phyloP scores from a whole-genome alignment of 2,797 vertebrate genomes.

The Xerus rutilus region DNA sequence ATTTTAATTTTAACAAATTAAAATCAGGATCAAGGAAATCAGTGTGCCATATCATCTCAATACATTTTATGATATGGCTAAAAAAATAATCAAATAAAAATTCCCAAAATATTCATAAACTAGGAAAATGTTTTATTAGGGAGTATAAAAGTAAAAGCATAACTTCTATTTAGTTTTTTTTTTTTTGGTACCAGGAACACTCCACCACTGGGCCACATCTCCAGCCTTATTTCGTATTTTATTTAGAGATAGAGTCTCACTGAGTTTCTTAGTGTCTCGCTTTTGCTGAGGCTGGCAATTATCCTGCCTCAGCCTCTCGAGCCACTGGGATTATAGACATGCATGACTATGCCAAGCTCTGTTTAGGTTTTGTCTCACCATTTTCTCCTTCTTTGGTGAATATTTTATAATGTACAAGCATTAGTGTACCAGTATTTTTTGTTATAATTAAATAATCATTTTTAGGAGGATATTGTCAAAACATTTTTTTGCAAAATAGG shows the following conservation, averaged over 20 bases:
- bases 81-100: constrained; percentile 10
- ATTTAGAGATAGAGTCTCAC: too few species aligned
- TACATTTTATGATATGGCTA: neutral
- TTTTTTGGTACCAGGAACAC: too few species aligned
- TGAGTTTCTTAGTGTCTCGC: too few species aligned
- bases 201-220: too few species aligned
- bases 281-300: too few species aligned
- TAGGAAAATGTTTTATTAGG: neutral
- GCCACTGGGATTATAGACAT: too few species aligned
- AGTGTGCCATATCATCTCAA: neutral
- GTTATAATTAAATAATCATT: neutral
- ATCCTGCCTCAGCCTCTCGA: too few species aligned
- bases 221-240: too few species aligned
- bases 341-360: neutral
- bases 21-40: neutral
- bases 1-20: neutral
- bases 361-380: neutral
- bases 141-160: neutral
- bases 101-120: neutral
- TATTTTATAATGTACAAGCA: neutral
- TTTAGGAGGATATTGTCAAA: neutral
- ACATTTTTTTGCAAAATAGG: neutral
- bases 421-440: too few species aligned
- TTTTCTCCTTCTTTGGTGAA: neutral
- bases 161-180: neutral